phyloP scores from a whole-genome alignment of 2,888 invertebrate genomes.

The Drosophila phalerata region DNA sequence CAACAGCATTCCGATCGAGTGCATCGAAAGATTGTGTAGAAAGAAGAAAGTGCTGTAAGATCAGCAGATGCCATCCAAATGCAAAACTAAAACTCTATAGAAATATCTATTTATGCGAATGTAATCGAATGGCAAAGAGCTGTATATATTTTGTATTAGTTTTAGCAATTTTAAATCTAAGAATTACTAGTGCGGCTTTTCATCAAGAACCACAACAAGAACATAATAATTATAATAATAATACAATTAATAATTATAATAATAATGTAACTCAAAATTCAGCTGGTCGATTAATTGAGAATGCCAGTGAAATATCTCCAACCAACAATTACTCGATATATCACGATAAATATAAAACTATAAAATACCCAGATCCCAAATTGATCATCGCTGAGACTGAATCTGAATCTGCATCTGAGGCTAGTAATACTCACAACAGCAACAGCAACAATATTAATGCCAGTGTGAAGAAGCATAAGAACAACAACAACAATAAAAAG shows the following conservation, averaged over 20 bases:
- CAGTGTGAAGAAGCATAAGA: conserved; percentile 46
- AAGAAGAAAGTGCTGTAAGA: background rate
- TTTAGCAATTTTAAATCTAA: conserved; percentile 69
- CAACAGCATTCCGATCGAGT: conserved; percentile 1
- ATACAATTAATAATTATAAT: conserved; percentile 20
- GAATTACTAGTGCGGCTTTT: conserved; percentile 58
- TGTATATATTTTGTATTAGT: conserved; percentile 80
- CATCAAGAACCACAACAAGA: conserved; percentile 25
- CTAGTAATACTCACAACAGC: conserved; percentile 53
- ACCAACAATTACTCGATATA: conserved; percentile 48
- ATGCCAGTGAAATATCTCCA: conserved; percentile 36
- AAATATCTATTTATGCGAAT: conserved; percentile 66
- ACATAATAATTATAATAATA: conserved; percentile 29
- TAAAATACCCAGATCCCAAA: conserved; percentile 30
- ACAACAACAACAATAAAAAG: conserved; percentile 11
- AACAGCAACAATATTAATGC: conserved; percentile 27
- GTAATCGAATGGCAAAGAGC: conserved; percentile 75
- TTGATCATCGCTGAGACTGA: conserved; percentile 45
- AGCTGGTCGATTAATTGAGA: conserved; percentile 47
- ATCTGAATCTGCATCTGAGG: conserved; percentile 39
- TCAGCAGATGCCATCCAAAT: conserved; percentile 53
- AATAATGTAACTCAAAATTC: conserved; percentile 43
- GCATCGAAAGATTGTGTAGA: conserved; percentile 1
- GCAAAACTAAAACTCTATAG: conserved; percentile 54
- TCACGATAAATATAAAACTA: conserved; percentile 27